Evolutionary conservation across 1,140 invertebrate genomes (phyloP), one percentile per base, ranked within the genome.

Genomic region (Hesperophylax magnus): DNA sequence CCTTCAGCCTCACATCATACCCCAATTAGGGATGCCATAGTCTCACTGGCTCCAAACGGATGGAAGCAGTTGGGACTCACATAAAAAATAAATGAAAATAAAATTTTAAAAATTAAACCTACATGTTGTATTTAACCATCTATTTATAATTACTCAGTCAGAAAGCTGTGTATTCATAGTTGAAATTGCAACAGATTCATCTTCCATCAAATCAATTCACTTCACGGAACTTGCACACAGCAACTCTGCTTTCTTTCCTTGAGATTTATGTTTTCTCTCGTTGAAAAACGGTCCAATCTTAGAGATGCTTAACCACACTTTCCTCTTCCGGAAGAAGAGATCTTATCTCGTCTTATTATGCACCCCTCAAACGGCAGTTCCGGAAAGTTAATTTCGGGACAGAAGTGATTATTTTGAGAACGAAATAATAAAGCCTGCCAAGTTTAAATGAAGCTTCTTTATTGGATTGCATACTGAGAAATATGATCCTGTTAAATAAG

Each of bases 261-360:
- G 24, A 67, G 63, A 67, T 39, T 39, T 39, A 24, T 24, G 3
- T 20, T 20, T 67, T 67, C 63, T 67, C 17, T 17, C 27, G 63
- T 31, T 34, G 20, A 31, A 27, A 9, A 72, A 53, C 39, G 69
- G 24, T 47, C 47, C 69, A 72, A 72, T 72, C 47, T 72, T 27
- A 18, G 69, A 17, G 47, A 72, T 72, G 34, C 69, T 53, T 72
- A 14, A 72, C 39, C 69, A 72, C 69, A 72, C 52, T 52, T 72
- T 47, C 2, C 14, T 20, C n/a, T 9, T 20, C 34, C 24, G 69
- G 18, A 72, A 72, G 47, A 72, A 53, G 24, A 72, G 69, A 72
- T 72, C 47, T 72, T 24, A 72, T 53, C 47, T 67, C 31, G 22
- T 67, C 63, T 9, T 72, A 53, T 72, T 72, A 72, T 39, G 17